Conservation (phyloP, 1,140 invertebrate genomes). For the Coptotermes formosanus region DNA sequence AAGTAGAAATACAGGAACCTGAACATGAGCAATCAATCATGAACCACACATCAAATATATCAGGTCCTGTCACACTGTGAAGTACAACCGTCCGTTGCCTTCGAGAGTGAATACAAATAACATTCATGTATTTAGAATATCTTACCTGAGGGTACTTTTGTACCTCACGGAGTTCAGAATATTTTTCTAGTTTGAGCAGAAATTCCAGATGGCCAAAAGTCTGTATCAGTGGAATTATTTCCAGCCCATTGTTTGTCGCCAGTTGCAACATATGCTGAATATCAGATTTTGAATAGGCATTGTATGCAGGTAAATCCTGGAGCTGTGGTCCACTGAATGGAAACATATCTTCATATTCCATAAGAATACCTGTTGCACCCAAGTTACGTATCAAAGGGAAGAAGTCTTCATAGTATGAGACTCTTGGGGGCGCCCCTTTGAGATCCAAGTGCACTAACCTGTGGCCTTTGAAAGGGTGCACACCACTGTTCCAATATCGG, state of each 20-base stretch:
- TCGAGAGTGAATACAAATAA: neutral
- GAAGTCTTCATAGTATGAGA: slow-evolving; percentile 69
- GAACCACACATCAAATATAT: too few species aligned
- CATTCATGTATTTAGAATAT: too few species aligned
- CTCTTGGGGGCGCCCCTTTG: slow-evolving; percentile 82
- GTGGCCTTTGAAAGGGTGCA: slow-evolving; percentile 22
- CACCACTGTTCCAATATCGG: neutral
- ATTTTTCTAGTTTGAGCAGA: slow-evolving; percentile 55
- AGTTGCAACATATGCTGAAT: slow-evolving; percentile 52
- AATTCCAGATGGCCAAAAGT: slow-evolving; percentile 62
- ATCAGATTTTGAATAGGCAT: slow-evolving; percentile 56
- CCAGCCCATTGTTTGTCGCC: slow-evolving; percentile 43
- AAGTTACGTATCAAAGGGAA: slow-evolving; percentile 72
- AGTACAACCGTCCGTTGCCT: neutral
- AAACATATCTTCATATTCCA: slow-evolving; percentile 71
- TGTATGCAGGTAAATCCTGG: slow-evolving; percentile 44
- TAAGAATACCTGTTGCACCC: slow-evolving; percentile 56
- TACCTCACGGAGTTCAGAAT: slow-evolving; percentile 55
- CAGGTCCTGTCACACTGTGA: too few species aligned
- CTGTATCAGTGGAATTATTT: slow-evolving; percentile 57
- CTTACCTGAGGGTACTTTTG: slow-evolving; percentile 51
- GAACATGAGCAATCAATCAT: too few species aligned
- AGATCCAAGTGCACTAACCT: slow-evolving; percentile 80
- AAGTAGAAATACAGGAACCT: too few species aligned
- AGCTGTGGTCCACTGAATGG: slow-evolving; percentile 55